These are phyloP conservation scores for Apocheima hispidaria DNA, from an alignment of 2,888 invertebrate genomes.

Conservation along the genomic window DNA sequence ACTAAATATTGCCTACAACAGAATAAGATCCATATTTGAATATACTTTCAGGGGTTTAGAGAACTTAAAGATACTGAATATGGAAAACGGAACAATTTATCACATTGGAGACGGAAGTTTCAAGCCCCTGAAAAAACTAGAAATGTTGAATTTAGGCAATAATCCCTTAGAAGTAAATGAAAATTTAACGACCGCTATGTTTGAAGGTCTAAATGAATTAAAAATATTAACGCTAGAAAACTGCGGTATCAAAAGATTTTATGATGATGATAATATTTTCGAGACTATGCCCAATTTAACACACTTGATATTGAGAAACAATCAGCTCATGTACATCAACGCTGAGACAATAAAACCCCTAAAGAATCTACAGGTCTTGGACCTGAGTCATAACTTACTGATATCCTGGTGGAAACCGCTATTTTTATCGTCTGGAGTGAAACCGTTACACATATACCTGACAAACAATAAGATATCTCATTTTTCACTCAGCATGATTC, in stretches of 20 bases:
- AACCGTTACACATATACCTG: constrained; percentile 71
- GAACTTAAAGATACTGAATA: constrained; percentile 76
- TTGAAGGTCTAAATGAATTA: constrained; percentile 79
- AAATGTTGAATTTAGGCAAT: constrained; percentile 82
- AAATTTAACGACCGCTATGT: constrained; percentile 71
- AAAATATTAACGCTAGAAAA: constrained; percentile 79
- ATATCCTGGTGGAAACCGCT: constrained; percentile 83
- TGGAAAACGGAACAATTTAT: constrained; percentile 84
- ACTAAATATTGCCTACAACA: constrained; percentile 84
- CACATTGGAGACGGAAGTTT: constrained; percentile 81
- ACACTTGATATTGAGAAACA: constrained; percentile 80
- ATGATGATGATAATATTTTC: constrained; percentile 80
- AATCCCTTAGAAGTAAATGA: constrained; percentile 79
- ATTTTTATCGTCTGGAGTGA: constrained; percentile 75
- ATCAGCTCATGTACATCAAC: constrained; percentile 75
- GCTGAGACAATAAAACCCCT: constrained; percentile 75
- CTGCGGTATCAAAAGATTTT: constrained; percentile 78
- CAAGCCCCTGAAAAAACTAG: constrained; percentile 69
- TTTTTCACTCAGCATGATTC: constrained; percentile 84
- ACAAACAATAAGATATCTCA: constrained; percentile 85
- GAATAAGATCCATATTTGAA: constrained; percentile 79
- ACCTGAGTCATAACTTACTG: constrained; percentile 82
- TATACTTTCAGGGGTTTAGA: constrained; percentile 81
- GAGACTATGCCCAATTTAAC: constrained; percentile 79
- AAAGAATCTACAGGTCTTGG: constrained; percentile 72